A percentile compares a stretch with the other conserved stretches of the same genome.
Conservation (phyloP, 2,888 invertebrate genomes). For the Tryphoninae sp. region DNA sequence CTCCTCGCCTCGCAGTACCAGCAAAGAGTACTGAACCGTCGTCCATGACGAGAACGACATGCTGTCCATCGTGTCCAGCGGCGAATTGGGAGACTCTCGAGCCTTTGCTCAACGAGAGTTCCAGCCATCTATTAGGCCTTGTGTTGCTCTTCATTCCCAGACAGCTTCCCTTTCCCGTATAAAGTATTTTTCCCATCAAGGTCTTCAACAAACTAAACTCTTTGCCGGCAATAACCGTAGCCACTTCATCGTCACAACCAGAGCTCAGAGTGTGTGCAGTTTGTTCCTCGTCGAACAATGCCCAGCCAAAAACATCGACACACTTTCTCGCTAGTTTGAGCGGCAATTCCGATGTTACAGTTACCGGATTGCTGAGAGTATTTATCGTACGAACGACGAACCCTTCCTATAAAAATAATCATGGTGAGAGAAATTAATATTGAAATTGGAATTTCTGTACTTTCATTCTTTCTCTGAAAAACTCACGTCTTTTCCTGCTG, state of each 20-base stretch:
- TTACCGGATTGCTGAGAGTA: constrained; percentile 84
- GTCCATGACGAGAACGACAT: constrained; percentile 94
- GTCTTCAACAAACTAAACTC: constrained; percentile 94
- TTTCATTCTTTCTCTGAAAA: background rate
- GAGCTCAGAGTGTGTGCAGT: constrained; percentile 81
- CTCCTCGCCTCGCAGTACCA: constrained; percentile 94
- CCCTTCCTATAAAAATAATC: constrained; percentile 85
- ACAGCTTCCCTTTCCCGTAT: constrained; percentile 92
- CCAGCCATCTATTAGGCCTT: constrained; percentile 85
- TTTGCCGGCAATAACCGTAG: constrained; percentile 91
- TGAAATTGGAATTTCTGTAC: background rate
- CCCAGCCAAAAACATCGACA: constrained; percentile 89
- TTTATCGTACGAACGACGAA: constrained; percentile 90
- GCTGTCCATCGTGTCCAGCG: constrained; percentile 96
- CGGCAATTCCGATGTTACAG: constrained; percentile 84
- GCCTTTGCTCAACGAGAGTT: constrained; percentile 87
- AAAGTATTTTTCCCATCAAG: constrained; percentile 92
- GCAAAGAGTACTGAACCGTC: constrained; percentile 94
- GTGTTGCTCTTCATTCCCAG: constrained; percentile 90
- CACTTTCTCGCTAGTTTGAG: constrained; percentile 91
- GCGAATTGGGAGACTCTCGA: constrained; percentile 90
- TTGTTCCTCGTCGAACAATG: constrained; percentile 87
- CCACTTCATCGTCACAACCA: constrained; percentile 90
- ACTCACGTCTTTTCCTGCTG: constrained; percentile 90
- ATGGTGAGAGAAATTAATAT: constrained; percentile 25